Evolutionary conservation across 1,140 invertebrate genomes (phyloP).

Genomic region (Bradynema listronoti): DNA sequence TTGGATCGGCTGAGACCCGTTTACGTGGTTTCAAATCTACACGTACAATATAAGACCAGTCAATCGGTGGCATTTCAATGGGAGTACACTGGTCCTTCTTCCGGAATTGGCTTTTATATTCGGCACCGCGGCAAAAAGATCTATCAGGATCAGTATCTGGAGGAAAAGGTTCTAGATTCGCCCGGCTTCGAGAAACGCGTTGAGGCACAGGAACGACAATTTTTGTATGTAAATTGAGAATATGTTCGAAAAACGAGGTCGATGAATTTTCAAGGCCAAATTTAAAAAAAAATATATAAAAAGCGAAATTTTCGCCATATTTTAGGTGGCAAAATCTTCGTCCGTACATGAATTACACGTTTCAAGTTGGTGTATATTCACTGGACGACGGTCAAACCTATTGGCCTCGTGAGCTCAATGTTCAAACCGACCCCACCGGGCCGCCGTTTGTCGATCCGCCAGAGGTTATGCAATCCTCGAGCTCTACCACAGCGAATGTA

Average conservation of each 20-base stretch:
- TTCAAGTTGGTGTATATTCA: constrained; percentile 48
- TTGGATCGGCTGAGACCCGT: constrained; percentile 39
- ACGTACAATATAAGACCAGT: constrained; percentile 51
- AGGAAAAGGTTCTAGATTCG: constrained; percentile 44
- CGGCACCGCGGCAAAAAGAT: constrained; percentile 55
- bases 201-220: constrained; percentile 28
- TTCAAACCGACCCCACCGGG: constrained; percentile 52
- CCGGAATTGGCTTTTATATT: constrained; percentile 47
- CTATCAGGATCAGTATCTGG: constrained; percentile 47
- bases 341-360: constrained; percentile 54
- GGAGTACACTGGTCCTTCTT: constrained; percentile 39
- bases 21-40: constrained; percentile 51
- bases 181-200: constrained; percentile 45
- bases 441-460: constrained; percentile 55
- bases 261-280: too few relatives aligned
- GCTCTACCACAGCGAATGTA: constrained; percentile 32
- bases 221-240: constrained; percentile 25
- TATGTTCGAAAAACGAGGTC: neutral
- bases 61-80: constrained; percentile 49
- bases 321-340: constrained; percentile 41
- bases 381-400: constrained; percentile 40
- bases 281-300: too few relatives aligned
- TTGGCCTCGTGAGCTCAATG: constrained; percentile 49
- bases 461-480: constrained; percentile 41
- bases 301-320: too few relatives aligned